Conservation (phyloP, 64 coral and sea anemone genomes). For the Montipora capricornis region DNA sequence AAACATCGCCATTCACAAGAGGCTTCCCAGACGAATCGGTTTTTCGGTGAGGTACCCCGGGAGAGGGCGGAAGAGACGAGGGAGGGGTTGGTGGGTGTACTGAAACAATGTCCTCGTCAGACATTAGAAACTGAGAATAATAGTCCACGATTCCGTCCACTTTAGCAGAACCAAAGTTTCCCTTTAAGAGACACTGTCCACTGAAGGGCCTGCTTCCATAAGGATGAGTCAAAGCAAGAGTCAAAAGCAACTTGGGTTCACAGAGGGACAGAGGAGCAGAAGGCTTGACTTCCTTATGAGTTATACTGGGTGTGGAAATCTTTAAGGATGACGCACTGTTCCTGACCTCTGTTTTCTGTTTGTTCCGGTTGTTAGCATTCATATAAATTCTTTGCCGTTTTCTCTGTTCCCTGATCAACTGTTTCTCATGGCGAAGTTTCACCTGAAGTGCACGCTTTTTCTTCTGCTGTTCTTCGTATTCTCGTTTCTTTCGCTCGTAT, state of each 20-base stretch:
- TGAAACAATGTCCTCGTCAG: slow-evolving; percentile 70
- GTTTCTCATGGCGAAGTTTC: slow-evolving; percentile 87
- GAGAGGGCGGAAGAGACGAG: slow-evolving; percentile 83
- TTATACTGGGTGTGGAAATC: slow-evolving; percentile 8
- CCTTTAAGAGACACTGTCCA: slow-evolving; percentile 90
- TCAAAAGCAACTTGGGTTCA: slow-evolving; percentile 90
- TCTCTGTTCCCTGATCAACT: slow-evolving; percentile 80
- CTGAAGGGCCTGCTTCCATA: slow-evolving; percentile 85
- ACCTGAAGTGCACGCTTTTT: slow-evolving; percentile 87
- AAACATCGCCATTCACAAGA: slow-evolving; percentile 87
- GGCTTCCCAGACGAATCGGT: slow-evolving; percentile 68
- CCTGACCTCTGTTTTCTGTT: slow-evolving; percentile 24
- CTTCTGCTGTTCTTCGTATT: slow-evolving; percentile 93
- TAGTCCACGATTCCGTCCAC: slow-evolving; percentile 84
- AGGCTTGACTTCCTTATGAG: slow-evolving; percentile 45
- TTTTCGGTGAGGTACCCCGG: slow-evolving; percentile 23
- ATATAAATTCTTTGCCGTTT: slow-evolving; percentile 77
- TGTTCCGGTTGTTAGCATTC: slow-evolving; percentile 34
- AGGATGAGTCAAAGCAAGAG: slow-evolving; percentile 86
- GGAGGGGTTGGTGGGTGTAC: slow-evolving; percentile 87
- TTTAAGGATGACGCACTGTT: slow-evolving; percentile 28
- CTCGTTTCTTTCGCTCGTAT: slow-evolving; percentile 90
- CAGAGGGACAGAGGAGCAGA: slow-evolving; percentile 78
- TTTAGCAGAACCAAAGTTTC: slow-evolving; percentile 84
- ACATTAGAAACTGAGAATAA: slow-evolving; percentile 79